Conservation (phyloP, 2,797 vertebrate species). For the Sciurus vulgaris region DNA sequence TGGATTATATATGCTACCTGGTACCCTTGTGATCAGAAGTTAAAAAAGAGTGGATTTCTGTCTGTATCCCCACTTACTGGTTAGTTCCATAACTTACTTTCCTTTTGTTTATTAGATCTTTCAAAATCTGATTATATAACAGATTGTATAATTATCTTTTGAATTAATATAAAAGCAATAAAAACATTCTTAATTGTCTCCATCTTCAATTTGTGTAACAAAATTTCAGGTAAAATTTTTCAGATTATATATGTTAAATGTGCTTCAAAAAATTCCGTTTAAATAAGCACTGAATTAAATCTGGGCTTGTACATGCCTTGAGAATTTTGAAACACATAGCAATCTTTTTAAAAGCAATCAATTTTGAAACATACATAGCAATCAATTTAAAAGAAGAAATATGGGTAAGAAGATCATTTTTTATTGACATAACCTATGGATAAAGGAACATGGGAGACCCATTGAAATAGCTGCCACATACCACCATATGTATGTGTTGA, state of each 20-base stretch:
- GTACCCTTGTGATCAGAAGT: not conserved
- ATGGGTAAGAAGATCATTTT: not conserved
- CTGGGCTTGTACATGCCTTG: not conserved
- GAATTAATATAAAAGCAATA: constrained; percentile 22
- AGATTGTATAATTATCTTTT: not conserved
- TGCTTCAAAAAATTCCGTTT: constrained; percentile 38
- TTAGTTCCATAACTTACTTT: not conserved
- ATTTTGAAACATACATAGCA: not conserved
- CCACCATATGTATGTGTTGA: not conserved
- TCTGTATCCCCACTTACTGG: not conserved
- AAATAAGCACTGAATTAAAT: not conserved
- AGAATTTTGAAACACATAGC: not conserved
- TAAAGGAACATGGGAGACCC: not conserved
- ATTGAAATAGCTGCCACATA: not conserved
- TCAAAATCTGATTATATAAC: not conserved
- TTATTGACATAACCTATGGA: not conserved
- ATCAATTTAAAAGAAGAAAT: not conserved
- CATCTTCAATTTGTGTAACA: constrained; percentile 11
- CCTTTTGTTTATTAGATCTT: not conserved
- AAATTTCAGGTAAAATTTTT: constrained; percentile 44
- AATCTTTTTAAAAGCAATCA: not conserved
- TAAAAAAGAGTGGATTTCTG: not conserved
- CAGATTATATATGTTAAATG: not conserved
- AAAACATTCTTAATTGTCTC: not conserved
- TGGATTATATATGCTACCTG: not conserved